Evolutionary conservation across 1,140 invertebrate species (phyloP), one percentile per base, ranked within the genome.

Genomic region (Eurosta solidaginis): DNA sequence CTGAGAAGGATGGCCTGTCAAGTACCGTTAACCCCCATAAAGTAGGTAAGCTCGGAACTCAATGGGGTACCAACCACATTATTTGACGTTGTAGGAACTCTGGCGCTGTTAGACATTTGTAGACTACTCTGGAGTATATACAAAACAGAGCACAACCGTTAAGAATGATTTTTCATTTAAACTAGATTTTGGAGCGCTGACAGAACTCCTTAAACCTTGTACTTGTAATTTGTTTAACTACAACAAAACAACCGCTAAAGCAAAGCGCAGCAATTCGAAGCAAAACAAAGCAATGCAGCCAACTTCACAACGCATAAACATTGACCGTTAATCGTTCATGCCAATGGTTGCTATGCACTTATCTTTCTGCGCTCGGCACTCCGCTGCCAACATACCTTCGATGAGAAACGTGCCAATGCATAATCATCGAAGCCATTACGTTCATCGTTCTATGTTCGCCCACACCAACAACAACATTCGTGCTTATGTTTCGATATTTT

Each of bases 331-430:
- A 22, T 68, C 59, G 54, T 33, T 29, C 7, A 25, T n/a, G n/a
- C 33, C 33, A 40, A 36, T 68, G 59, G n/a, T n/a, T n/a, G 14
- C 3, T 14, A 47, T 9, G 1, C 3, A n/a, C 45, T 17, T 17
- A 17, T 3, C 45, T 14, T 47, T 47, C n/a, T 47, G 45, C 27
- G 59, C 33, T 40, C 59, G 9, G n/a, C n/a, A n/a, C n/a, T 40
- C 7, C 14, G 36, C 29, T 36, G 20, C n/a, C n/a, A n/a, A n/a
- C n/a, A n/a, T n/a, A 29, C 54, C n/a, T 68, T 49, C 75, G 49
- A 49, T 54, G 75, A 52, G 75, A 52, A 54, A 76, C 75, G 75
- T 76, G 75, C 75, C 75, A 47, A 54, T 76, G 75, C 75, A 76
- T 76, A 76, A 76, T 76, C 75, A 76, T 76, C 49, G 75, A 52